Percentiles rank a stretch among this genome's conserved stretches.
phyloP scores from a whole-genome alignment of 2,888 invertebrate genomes.

The Cylindroiulus punctatus region DNA sequence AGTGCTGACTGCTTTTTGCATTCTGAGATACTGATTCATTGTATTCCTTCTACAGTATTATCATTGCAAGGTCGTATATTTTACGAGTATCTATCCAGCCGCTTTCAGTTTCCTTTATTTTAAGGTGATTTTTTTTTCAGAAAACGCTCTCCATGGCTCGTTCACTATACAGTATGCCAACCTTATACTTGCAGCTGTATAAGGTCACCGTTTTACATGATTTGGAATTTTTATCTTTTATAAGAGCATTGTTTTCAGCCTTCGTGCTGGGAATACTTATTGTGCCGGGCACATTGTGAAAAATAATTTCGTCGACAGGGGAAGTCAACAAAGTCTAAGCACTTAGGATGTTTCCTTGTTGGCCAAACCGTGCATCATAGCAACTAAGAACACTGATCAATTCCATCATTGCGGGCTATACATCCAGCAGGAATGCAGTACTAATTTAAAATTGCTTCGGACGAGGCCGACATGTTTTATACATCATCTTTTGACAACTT shows the following conservation, averaged over 20 bases:
- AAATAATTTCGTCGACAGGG: constrained; percentile 8
- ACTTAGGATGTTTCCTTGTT: background rate
- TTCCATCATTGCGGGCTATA: background rate
- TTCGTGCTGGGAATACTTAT: constrained; percentile 38
- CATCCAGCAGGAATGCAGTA: background rate
- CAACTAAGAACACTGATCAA: background rate
- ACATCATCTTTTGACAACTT: background rate
- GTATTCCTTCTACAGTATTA: background rate
- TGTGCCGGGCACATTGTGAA: constrained; percentile 29
- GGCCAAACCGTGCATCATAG: background rate
- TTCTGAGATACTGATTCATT: no score
- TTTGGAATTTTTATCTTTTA: constrained; percentile 38
- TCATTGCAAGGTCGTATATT: constrained; percentile 29
- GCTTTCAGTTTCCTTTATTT: constrained; percentile 29
- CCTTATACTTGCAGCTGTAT: constrained; percentile 19
- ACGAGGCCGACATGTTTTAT: background rate
- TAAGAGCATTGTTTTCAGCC: constrained; percentile 42
- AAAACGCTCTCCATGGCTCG: background rate
- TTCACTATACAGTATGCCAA: no score
- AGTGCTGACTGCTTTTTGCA: background rate
- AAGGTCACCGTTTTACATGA: constrained; percentile 42
- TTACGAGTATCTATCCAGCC: background rate
- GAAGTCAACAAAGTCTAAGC: constrained; percentile 1
- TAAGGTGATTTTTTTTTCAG: background rate
- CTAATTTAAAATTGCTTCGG: background rate